These are phyloP conservation scores for Syrmaticus mikado DNA, from an alignment of 2,113 vertebrate genomes.

Conservation along the genomic window DNA sequence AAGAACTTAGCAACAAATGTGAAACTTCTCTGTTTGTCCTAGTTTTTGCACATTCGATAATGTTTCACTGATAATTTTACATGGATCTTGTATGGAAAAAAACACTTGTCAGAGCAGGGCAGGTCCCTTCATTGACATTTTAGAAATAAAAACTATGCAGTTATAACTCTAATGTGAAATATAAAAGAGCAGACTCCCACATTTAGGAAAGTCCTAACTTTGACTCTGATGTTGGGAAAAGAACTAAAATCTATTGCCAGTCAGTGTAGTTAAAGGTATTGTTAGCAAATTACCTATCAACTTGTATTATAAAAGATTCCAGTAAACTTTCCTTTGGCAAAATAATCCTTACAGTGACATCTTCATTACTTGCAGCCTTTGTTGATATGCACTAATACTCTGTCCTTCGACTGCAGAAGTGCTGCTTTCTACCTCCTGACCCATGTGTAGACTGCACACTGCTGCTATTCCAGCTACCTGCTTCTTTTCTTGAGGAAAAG, in stretches of 20 bases:
- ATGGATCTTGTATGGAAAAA: not conserved
- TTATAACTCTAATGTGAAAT: not conserved
- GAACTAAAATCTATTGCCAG: not conserved
- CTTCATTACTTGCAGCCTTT: not conserved
- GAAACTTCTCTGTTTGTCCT: not conserved
- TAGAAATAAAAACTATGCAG: not conserved
- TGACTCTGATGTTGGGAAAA: fast-evolving
- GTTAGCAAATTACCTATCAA: slow-evolving; percentile 4
- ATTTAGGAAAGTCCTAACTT: not conserved
- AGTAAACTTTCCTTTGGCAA: not conserved
- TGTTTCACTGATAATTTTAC: not conserved
- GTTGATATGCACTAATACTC: fast-evolving
- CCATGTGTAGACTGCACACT: fast-evolving
- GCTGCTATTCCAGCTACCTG: not conserved
- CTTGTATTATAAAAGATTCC: not conserved
- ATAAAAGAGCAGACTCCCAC: not conserved
- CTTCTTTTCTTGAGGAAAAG: not conserved
- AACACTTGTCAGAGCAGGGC: fast-evolving
- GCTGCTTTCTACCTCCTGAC: not conserved
- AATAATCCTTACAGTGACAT: not conserved
- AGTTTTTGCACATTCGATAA: not conserved
- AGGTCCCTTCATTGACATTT: not conserved
- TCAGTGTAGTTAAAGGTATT: not conserved
- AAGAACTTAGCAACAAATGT: not conserved
- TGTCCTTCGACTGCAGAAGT: not conserved